Base-by-base conservation (phyloP, 2,888 invertebrate genomes). In the Bembecia ichneumoniformis region DNA sequence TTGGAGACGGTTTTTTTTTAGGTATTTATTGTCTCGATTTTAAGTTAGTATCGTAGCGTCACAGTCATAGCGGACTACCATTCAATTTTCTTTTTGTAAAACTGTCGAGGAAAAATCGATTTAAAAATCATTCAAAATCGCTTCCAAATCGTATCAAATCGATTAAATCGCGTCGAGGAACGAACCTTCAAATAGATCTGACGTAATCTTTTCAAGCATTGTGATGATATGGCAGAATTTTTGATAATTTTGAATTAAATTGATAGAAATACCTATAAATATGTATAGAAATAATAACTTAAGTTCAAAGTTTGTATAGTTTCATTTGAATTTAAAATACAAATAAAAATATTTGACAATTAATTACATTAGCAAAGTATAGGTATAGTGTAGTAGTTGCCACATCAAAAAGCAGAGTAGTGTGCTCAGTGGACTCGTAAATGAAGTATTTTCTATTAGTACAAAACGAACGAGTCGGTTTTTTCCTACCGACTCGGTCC, bases 401-500 rank as follows among this genome's bases (percentile, higher is more conserved):
- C 56, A 47, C 53, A 58, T 58, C 59, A 51, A 52, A 48, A 51
- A 49, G 51, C 49, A 36, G 51, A 50, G 51, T 47, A 49, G 55
- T 54, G 53, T 48, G 49, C 55, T 57, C 54, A 56, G 56, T 59
- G 55, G 52, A 52, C 55, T 49, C 46, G 43, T 43, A 40, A 35
- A 46, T 35, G n/a, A 15, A 14, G 15, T 46, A 46, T 49, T 53
- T 53, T 56, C 58, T 54, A 63, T 66, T 64, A 66, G 63, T 56
- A 57, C 58, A 53, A 56, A 58, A 56, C 62, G 67, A 72, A 69
- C 68, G 66, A 67, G 60, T 64, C 59, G 63, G 61, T 71, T 75
- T 77, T 78, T 76, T 71, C 67, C 66, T 60, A 60, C 58, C 68
- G 73, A 59, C 62, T 57, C 74, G 78, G 68, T 76, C 68, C 69